Base-by-base conservation (phyloP, 2,113 vertebrate species). In the Lutjanus erythropterus region DNA sequence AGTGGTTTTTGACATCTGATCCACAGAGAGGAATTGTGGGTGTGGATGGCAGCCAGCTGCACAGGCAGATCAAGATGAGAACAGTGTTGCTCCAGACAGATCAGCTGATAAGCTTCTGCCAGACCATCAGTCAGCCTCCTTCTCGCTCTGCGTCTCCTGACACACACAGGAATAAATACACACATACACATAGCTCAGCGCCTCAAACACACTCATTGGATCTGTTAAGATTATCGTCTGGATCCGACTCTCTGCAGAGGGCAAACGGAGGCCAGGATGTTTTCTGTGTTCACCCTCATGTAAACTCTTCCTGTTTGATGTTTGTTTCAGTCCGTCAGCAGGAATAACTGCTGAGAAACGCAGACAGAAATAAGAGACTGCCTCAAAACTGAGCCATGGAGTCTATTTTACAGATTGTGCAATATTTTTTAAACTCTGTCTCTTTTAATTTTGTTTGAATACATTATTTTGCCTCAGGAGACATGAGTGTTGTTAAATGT, bases 51-150 rank as follows among this genome's bases (percentile, higher is more conserved):
- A 74, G 71, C 89, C 88, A 91, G 69, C 78, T 73, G 76, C 83
- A 66, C 76, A 59, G 72, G 78, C 78, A 71, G 76, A 86, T 91
- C 75, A 69, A 86, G 86, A 93, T 60, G 78, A 90, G 68, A 85
- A 71, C 59, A 41, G 86, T 70, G 85, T 84, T 90, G 64, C 86
- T 91, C 84, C 85, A 88, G 87, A 92, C 90, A 88, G 89, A 93
- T 93, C 86, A 88, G 80, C 87, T 87, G 92, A 93, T 91, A 93
- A 92, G 87, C 80, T 74, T 77, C 83, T 31, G 62, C 73, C 73
- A 87, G 84, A 86, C 75, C 62, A 65, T 88, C 89, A 83, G 81
- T 86, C 89, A 58, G 73, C 71, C 64, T 78, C 76, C 65, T 55
- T 71, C 56, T 70, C 42, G 21, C 73, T 65, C 73, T 29, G 47